A percentile compares a stretch with the other conserved stretches of the same genome.
Evolutionary conservation across 2,797 vertebrate genomes (phyloP).

Genomic region (Phyllotis vaccarum): DNA sequence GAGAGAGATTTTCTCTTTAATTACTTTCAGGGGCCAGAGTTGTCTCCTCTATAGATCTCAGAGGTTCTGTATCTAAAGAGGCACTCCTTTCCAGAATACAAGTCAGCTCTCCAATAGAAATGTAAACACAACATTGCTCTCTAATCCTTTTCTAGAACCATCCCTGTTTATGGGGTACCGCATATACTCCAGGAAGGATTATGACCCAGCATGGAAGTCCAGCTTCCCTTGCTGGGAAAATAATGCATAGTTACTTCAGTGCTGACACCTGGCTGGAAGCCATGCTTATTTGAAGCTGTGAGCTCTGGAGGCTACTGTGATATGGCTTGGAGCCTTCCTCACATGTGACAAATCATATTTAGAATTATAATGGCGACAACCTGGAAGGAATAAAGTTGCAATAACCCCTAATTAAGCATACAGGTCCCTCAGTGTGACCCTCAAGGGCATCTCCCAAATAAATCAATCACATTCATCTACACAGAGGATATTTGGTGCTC

Average conservation of each 20-base stretch:
- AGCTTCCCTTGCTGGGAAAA: background rate
- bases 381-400: constrained; percentile 38
- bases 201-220: background rate
- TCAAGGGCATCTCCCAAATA: constrained; percentile 48
- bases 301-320: background rate
- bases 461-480: background rate
- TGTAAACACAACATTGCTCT: background rate
- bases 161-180: background rate
- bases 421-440: background rate
- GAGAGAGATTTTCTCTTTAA: background rate
- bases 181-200: background rate
- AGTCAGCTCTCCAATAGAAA: background rate
- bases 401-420: constrained; percentile 42
- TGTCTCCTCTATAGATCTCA: background rate
- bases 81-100: background rate
- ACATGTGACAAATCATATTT: background rate
- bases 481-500: background rate
- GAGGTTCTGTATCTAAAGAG: background rate
- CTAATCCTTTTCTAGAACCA: background rate
- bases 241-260: background rate
- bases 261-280: background rate
- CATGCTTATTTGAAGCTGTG: background rate
- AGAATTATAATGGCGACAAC: background rate
- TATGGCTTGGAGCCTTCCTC: background rate
- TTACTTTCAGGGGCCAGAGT: background rate